A percentile compares a stretch with the other conserved stretches of the same genome.
phyloP scores from a whole-genome alignment of 2,888 invertebrate species.

The Bruchidius siliquastri region DNA sequence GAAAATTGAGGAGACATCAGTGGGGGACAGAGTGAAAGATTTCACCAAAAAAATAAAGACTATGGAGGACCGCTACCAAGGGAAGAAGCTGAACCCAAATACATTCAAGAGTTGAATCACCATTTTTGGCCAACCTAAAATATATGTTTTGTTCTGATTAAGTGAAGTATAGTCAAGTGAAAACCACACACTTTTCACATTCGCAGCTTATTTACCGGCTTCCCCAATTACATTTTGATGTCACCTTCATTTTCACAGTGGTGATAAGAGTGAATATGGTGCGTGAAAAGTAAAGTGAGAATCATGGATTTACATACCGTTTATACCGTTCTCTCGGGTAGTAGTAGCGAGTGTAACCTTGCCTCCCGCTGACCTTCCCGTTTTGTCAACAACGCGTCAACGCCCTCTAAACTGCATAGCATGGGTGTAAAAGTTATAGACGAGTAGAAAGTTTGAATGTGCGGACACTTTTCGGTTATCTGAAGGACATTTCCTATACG shows the following conservation, averaged over 20 bases:
- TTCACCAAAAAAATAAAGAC: too few species aligned
- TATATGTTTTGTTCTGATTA: too few species aligned
- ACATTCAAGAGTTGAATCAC: too few species aligned
- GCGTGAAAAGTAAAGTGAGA: neutral
- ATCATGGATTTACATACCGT: neutral
- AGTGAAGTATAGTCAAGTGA: too few species aligned
- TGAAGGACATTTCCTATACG: neutral
- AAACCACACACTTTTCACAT: neutral
- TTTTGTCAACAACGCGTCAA: neutral
- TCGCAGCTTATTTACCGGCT: neutral
- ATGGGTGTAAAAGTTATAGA: neutral
- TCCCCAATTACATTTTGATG: neutral
- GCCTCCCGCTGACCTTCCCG: neutral
- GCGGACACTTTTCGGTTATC: neutral
- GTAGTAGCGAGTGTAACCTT: neutral
- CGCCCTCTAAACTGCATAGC: neutral
- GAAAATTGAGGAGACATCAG: too few species aligned
- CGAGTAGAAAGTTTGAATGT: neutral
- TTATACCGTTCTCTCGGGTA: neutral
- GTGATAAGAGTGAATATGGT: too few species aligned
- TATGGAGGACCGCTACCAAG: too few species aligned
- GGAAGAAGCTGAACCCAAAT: too few species aligned
- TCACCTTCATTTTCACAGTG: too few species aligned
- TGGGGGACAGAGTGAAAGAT: too few species aligned
- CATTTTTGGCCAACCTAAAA: too few species aligned